These are phyloP conservation scores for Trinorchestia longiramus DNA, from an alignment of 1,140 invertebrate species.

Conservation along the genomic window DNA sequence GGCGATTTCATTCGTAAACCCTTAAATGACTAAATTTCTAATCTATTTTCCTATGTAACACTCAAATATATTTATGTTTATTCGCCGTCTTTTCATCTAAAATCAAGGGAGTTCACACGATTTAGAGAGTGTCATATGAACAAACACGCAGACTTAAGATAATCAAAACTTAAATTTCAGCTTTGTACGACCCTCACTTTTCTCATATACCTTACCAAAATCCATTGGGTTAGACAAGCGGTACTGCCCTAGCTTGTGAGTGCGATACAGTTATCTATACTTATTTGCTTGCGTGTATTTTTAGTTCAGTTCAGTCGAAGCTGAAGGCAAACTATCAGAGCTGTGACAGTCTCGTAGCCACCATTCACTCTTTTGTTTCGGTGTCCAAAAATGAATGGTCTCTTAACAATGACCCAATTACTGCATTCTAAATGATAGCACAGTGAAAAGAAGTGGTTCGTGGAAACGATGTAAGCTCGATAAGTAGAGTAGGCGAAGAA, in stretches of 20 bases:
- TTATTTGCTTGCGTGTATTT: background rate
- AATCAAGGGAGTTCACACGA: background rate
- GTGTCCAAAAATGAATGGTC: background rate
- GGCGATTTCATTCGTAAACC: too few species aligned
- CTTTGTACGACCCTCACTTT: background rate
- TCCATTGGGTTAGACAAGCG: background rate
- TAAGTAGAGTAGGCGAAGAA: background rate
- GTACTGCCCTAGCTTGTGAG: background rate
- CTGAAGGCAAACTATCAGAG: background rate
- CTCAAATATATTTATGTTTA: background rate
- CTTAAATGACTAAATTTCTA: background rate
- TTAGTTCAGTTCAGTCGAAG: background rate
- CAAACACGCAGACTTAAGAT: background rate
- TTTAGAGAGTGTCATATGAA: background rate
- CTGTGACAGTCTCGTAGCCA: background rate
- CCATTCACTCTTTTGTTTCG: background rate
- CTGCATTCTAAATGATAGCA: background rate
- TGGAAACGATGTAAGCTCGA: background rate
- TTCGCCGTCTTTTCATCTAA: background rate
- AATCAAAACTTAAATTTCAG: background rate
- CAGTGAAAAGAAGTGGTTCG: background rate
- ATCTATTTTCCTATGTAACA: background rate
- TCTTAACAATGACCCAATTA: background rate
- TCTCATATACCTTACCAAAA: background rate
- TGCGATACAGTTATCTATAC: background rate